These are phyloP conservation scores for Myopa testacea DNA, from an alignment of 2,888 invertebrate genomes.

Conservation along the genomic window DNA sequence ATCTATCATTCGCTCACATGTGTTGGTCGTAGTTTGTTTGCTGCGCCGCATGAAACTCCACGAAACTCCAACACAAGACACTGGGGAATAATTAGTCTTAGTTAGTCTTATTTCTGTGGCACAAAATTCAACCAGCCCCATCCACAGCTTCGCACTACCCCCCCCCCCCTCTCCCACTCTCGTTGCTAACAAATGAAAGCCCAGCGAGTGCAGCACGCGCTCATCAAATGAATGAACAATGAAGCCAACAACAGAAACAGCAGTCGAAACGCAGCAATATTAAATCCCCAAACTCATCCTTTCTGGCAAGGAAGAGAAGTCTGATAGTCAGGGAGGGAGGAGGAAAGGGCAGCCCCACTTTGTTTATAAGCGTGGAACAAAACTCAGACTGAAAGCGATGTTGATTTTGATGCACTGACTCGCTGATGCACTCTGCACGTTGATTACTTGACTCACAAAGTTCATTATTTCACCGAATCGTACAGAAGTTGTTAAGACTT, in stretches of 20 bases:
- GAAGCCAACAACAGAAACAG: not conserved
- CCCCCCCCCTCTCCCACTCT: not conserved
- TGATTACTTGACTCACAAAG: constrained; percentile 10
- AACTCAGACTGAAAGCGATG: not conserved
- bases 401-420: not conserved
- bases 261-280: not conserved
- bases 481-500: constrained; percentile 22
- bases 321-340: not conserved
- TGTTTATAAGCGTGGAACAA: not conserved
- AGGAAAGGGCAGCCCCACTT: not conserved
- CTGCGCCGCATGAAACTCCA: not conserved
- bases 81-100: constrained; percentile 37
- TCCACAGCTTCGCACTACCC: too few species aligned
- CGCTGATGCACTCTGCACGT: not conserved
- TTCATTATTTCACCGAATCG: constrained; percentile 27
- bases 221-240: constrained; percentile 3
- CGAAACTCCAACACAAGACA: constrained; percentile 5
- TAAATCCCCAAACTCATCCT: not conserved
- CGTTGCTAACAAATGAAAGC: not conserved
- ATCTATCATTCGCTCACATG: not conserved
- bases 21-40: not conserved
- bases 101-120: constrained; percentile 21
- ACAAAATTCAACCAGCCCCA: constrained; percentile 21
- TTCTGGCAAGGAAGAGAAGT: not conserved
- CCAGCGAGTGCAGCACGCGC: not conserved